Base-by-base conservation (phyloP, 1,140 invertebrate genomes). In the Lanistes nyassanus region DNA sequence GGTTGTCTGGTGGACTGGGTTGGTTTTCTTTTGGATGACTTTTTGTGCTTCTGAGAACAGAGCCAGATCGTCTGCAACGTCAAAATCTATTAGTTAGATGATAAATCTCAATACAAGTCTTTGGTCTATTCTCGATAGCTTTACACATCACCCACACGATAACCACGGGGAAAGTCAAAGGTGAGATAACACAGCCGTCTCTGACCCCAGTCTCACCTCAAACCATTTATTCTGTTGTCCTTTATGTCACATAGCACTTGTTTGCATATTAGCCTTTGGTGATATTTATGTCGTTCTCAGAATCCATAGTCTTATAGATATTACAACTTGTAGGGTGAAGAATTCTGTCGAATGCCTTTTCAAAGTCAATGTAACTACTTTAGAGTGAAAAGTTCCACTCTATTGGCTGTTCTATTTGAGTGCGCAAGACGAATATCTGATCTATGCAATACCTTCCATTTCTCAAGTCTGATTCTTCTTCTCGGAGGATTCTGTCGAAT, bases 141-240 rank as follows among this genome's bases (percentile, higher is more conserved):
- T 58, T 58, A 34, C 67, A 75, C 77, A 78, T 76, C 23, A 80
- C 66, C 74, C 79, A 83, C 51, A 79, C 77, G 58, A 80, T 83
- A 23, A 68, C 73, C 29, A 81, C 23, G n/a, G 64, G 64, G 29
- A 60, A 80, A 80, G 23, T 65, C 29, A 80, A 42, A 13, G 79
- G 55, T 69, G 77, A 82, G 47, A 79, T 26, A 19, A 81, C 71
- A 42, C 76, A 82, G 55, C 79, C 80, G 51, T 83, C 80, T 47
- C 74, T 76, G 21, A 78, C 70, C 74, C 78, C 13, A 64, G 72
- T 69, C 58, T 73, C 9, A 79, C 58, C 58, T 74, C 11, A 26
- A 60, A 53, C 37, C 66, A 29, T 19, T 75, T 23, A 34, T n/a
- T n/a, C 39, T 71, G 55, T 23, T 65, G 62, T 23, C 62, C 31